Conservation (phyloP, 2,113 vertebrate species). For the Pseudois nayaur region DNA sequence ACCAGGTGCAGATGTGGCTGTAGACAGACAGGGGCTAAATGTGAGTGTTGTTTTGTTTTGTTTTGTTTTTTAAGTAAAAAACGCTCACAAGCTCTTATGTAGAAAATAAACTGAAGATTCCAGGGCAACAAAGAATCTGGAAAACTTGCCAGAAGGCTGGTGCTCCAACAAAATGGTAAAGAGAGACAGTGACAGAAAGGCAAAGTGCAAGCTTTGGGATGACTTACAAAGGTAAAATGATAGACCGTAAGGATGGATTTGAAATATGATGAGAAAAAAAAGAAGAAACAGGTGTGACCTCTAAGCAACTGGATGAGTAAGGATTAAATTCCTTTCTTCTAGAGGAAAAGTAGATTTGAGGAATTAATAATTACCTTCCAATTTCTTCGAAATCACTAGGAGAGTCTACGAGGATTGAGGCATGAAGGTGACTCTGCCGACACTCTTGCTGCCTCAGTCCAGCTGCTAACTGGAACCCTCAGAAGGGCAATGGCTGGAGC, state of each 20-base stretch:
- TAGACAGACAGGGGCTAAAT: background rate
- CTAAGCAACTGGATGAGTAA: background rate
- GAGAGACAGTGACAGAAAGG: background rate
- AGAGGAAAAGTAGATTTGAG: background rate
- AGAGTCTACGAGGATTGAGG: background rate
- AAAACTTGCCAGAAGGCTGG: background rate
- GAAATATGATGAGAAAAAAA: background rate
- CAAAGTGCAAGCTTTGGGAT: background rate
- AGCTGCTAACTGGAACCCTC: background rate
- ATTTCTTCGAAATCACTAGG: background rate
- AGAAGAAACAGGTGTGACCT: background rate
- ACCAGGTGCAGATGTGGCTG: background rate
- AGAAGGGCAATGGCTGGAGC: background rate
- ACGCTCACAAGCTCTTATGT: background rate
- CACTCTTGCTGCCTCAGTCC: background rate
- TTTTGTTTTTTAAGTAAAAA: background rate
- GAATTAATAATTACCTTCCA: background rate
- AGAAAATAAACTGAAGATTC: background rate
- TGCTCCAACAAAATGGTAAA: background rate
- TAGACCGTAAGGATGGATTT: background rate
- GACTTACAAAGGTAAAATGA: background rate
- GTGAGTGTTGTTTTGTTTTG: background rate
- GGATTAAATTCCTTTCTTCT: background rate
- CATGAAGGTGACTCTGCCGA: background rate
- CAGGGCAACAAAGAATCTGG: background rate